Base-by-base conservation (phyloP, 2,797 vertebrate genomes). In the Centroberyx gerrardi region DNA sequence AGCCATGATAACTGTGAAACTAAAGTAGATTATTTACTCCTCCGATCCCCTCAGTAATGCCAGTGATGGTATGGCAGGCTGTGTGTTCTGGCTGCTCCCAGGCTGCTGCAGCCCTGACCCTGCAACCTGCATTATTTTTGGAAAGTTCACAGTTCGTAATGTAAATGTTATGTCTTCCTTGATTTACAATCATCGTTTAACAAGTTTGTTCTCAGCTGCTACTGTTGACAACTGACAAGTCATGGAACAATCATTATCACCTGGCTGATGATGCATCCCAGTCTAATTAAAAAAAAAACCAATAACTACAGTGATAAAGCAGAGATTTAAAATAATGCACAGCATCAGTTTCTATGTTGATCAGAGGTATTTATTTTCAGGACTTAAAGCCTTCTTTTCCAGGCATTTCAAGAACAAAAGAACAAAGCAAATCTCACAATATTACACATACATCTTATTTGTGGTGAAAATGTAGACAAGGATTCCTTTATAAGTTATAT, bases 351-450 rank as follows among this genome's bases (percentile, higher is more conserved):
- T 76, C 8, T 13, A 15, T 72, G 36, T 81, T 69, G 12, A 62
- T 65, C 40, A 36, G 9, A 64, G 5, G 18, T 61, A 70, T 91
- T 86, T 88, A 87, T 84, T 90, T 59, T 74, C 9, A 68, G 62
- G 9, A 48, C 13, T 55, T 27, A 38, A 65, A 22, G 22, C 1
- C 22, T 22, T 42, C 40, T 40, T 40, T 40, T 40, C 38, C 8
- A 8, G 38, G 10, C 38, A 10, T 10, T 40, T 40, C 38, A 40
- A 61, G 17, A 22, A 52, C 48, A 22, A 51, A 51, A 29, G 13
- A 17, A 27, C 14, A 63, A 29, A 33, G 8, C 22, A 51, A 18
- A 55, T 42, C 8, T 9, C 22, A 27, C 33, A 42, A 53, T 61
- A 13, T 13, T 22, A 53, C 31, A 52, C 27, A 49, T 48, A 10